Base-by-base conservation (phyloP, 2,888 invertebrate genomes). In the Exocentrus adspersus region DNA sequence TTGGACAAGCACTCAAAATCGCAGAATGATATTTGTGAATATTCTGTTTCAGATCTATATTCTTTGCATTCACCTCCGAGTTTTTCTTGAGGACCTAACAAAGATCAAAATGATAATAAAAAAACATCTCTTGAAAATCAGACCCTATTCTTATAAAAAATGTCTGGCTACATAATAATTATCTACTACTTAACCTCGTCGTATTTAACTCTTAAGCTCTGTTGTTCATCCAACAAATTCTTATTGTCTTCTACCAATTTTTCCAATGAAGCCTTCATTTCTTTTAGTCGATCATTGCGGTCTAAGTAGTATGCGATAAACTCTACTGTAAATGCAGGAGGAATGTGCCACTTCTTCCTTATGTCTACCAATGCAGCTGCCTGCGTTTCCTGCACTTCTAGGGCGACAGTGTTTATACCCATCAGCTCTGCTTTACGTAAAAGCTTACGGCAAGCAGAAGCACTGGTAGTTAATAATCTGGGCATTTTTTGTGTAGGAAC, bases 401-500 rank as follows among this genome's bases (percentile, higher is more conserved):
- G 78, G 0, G 92, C 90, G 48, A 89, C 87, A 0, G 92, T 92
- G 80, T 95, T 93, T 0, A 97, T 89, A 1, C 96, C 96, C 92
- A 96, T 94, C 32, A 95, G 86, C 78, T 93, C 92, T 0, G 96
- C 95, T 82, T 97, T 97, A 68, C 88, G 88, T 64, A 92, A 85
- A 60, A 97, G 86, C 71, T 91, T 89, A 10, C 91, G 87, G 82
- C 94, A 92, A 0, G 95, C 95, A 0, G 94, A 93, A 0, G 97
- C 94, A 69, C 94, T 94, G 7, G 97, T 96, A 32, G 93, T 94
- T 58, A 98, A 81, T 74, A 95, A 85, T 4, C 97, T 87, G 0
- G 96, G 94, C 92, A 97, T 94, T 84, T 97, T 97, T 81, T 97
- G 95, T 0, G 95, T 95, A 0, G 96, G 97, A 43, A 95, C 95